Conservation (phyloP, 2,888 invertebrate species). For the Drosophila meridiana region DNA sequence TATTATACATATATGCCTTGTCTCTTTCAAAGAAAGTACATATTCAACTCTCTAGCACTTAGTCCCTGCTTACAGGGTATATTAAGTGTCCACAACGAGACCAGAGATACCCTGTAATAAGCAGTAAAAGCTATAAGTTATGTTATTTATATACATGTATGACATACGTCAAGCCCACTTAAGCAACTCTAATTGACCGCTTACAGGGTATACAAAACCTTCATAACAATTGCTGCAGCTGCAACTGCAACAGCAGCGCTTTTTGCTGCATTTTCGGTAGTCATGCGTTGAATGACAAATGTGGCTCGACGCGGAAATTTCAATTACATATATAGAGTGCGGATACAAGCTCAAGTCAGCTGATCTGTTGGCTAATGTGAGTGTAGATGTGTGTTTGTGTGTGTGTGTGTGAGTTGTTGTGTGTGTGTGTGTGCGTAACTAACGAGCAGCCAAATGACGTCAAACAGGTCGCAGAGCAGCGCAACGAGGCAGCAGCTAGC, state of each 20-base stretch:
- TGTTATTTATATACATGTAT: too few species aligned
- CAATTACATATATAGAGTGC: slow-evolving; percentile 40
- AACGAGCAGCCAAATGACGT: slow-evolving; percentile 48
- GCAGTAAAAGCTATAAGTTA: too few species aligned
- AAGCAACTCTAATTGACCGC: not conserved
- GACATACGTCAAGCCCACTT: not conserved
- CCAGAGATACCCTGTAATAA: not conserved
- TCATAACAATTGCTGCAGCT: slow-evolving; percentile 5
- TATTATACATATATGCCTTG: not conserved
- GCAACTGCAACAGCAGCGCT: slow-evolving; percentile 3
- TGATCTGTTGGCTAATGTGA: slow-evolving; percentile 13
- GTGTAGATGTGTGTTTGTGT: not conserved
- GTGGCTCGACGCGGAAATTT: slow-evolving; percentile 43
- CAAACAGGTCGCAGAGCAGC: slow-evolving; percentile 48
- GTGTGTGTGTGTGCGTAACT: slow-evolving; percentile 6
- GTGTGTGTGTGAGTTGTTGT: not conserved
- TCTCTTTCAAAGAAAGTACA: not conserved
- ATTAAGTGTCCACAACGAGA: too few species aligned
- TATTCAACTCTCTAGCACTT: not conserved
- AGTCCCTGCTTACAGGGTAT: not conserved
- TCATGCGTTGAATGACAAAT: slow-evolving; percentile 38
- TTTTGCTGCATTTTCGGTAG: slow-evolving; percentile 26
- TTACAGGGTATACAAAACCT: not conserved
- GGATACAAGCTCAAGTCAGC: slow-evolving; percentile 18
- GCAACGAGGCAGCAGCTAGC: slow-evolving; percentile 10